Percentiles rank a stretch among this genome's conserved stretches.
Evolutionary conservation across 2,797 vertebrate genomes (phyloP).

Genomic region (Amblyraja radiata): DNA sequence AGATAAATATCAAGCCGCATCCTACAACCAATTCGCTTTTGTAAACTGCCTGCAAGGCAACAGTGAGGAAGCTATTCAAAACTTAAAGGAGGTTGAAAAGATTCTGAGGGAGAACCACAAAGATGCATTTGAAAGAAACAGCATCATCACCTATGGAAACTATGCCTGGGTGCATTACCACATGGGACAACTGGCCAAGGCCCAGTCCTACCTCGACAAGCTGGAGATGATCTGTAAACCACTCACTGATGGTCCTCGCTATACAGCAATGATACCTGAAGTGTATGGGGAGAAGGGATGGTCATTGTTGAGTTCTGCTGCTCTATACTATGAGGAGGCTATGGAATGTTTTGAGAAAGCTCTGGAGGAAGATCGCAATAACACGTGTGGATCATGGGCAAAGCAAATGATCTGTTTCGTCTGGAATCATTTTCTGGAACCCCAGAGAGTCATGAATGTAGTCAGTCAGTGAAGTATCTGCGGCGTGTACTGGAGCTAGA

Average conservation of each 20-base stretch:
- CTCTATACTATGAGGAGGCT: slow-evolving; percentile 42
- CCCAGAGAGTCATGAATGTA: accelerated
- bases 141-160: too few relatives aligned
- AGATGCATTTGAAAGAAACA: slow-evolving; percentile 45
- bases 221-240: too few relatives aligned
- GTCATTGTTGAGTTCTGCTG: slow-evolving; percentile 46
- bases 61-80: slow-evolving; percentile 41
- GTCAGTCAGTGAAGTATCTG: slow-evolving; percentile 47
- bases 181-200: too few relatives aligned
- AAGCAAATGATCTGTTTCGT: slow-evolving; percentile 47
- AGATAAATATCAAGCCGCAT: not conserved
- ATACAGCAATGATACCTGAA: slow-evolving; percentile 46
- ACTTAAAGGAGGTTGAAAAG: too few relatives aligned
- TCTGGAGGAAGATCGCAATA: slow-evolving; percentile 46
- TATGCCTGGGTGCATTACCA: too few relatives aligned
- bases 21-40: slow-evolving; percentile 53
- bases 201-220: too few relatives aligned
- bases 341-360: slow-evolving; percentile 51
- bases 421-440: slow-evolving; percentile 41
- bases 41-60: slow-evolving; percentile 47
- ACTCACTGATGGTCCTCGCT: slow-evolving; percentile 44
- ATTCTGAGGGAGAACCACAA: slow-evolving; percentile 40
- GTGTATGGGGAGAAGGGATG: slow-evolving; percentile 41
- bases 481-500: slow-evolving; percentile 52
- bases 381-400: slow-evolving; percentile 48